Conservation (phyloP, 2,113 vertebrate species). For the Odocoileus virginianus region DNA sequence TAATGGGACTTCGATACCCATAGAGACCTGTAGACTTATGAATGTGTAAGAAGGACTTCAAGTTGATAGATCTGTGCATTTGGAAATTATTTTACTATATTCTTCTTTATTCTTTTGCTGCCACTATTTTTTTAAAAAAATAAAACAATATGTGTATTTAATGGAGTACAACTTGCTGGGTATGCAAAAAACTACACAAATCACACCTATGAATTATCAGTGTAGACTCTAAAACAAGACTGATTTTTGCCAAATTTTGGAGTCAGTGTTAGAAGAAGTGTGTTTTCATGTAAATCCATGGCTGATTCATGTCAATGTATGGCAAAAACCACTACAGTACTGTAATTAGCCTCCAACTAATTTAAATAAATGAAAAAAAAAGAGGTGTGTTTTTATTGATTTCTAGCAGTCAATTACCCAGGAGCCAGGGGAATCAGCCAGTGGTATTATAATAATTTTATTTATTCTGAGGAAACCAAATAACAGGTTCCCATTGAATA, state of each 20-base stretch:
- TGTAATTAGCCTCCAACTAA: no score
- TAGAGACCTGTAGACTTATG: neutral
- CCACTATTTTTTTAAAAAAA: neutral
- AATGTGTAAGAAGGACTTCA: neutral
- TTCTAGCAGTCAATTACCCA: neutral
- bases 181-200: neutral
- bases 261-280: neutral
- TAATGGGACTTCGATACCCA: neutral
- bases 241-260: neutral
- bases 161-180: neutral
- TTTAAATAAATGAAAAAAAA: no score
- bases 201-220: neutral
- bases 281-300: neutral
- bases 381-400: neutral
- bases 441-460: constrained; percentile 2
- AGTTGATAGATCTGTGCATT: neutral
- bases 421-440: neutral
- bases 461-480: constrained; percentile 23
- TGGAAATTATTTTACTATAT: neutral
- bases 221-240: neutral
- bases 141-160: neutral
- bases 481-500: constrained; percentile 6
- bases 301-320: no score
- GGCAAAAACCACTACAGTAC: no score
- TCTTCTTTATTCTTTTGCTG: neutral